Evolutionary conservation across 64 coral and sea anemone species (phyloP).

Genomic region (Montipora efflorescens): DNA sequence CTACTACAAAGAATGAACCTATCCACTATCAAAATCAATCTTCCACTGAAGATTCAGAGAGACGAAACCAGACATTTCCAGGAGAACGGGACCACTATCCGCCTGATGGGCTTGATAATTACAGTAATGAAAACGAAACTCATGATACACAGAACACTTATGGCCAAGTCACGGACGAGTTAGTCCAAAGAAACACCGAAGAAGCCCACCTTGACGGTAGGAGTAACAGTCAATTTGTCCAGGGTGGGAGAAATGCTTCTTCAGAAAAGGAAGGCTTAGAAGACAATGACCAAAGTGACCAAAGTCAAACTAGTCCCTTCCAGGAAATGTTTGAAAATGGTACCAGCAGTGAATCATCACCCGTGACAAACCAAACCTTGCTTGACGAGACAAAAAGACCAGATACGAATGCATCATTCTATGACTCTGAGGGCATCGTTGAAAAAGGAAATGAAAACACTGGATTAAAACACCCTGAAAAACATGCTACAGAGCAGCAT

Average conservation of each 20-base stretch:
- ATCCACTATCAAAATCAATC: background rate
- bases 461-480: background rate
- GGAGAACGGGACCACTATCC: background rate
- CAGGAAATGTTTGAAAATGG: background rate
- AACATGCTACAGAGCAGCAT: background rate
- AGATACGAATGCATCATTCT: background rate
- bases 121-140: background rate
- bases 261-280: background rate
- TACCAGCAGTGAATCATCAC: background rate
- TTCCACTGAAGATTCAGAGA: background rate
- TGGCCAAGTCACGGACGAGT: background rate
- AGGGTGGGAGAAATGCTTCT: background rate
- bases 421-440: background rate
- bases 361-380: background rate
- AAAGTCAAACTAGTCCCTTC: background rate
- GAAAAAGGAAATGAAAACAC: background rate
- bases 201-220: background rate
- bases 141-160: background rate
- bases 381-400: background rate
- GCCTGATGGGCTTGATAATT: background rate
- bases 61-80: slow-evolving; percentile 25
- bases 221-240: too few relatives aligned
- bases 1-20: background rate
- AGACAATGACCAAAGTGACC: background rate
- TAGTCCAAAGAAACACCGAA: background rate